A percentile compares a stretch with the other conserved stretches of the same genome.
Evolutionary conservation across 1,140 invertebrate genomes (phyloP).

Genomic region (Drosophila asahinai): DNA sequence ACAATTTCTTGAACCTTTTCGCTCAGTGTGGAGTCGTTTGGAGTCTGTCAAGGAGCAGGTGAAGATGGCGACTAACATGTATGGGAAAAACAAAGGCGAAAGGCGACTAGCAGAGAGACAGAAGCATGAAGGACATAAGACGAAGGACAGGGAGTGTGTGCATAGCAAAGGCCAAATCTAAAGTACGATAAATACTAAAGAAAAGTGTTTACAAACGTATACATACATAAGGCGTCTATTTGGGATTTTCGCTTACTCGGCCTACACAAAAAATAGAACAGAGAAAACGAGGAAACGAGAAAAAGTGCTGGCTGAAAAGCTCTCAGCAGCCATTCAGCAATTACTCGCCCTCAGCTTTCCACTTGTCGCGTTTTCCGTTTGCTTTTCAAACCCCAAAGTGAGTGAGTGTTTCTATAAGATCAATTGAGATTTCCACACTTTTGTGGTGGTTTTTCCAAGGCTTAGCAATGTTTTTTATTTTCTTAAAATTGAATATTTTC

Average conservation of each 20-base stretch:
- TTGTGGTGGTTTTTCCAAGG: not conserved
- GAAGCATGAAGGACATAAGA: not conserved
- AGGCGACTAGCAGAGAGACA: not conserved
- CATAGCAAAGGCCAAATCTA: conserved; percentile 72
- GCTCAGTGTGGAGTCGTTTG: conserved; percentile 8
- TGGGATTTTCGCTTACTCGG: conserved; percentile 38
- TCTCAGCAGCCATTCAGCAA: conserved; percentile 8
- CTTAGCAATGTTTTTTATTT: not conserved
- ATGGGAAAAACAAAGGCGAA: conserved; percentile 11
- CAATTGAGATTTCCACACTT: conserved; percentile 1
- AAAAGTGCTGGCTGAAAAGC: conserved; percentile 8
- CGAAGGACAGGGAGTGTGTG: conserved; percentile 24
- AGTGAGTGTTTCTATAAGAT: not conserved
- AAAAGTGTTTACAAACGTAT: conserved; percentile 49
- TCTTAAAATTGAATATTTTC: too few species aligned
- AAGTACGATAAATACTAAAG: conserved; percentile 67
- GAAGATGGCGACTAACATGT: conserved; percentile 6
- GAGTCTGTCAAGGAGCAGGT: conserved; percentile 40
- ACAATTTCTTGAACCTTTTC: not conserved
- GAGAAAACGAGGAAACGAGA: not conserved
- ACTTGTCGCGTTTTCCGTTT: not conserved
- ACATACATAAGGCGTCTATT: conserved; percentile 39
- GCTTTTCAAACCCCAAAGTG: not conserved
- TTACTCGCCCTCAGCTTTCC: not conserved
- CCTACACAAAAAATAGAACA: conserved; percentile 12